Evolutionary conservation across 2,797 vertebrate species (phyloP), one percentile per base, ranked within the genome.

Genomic region (Cossypha polioptera): DNA sequence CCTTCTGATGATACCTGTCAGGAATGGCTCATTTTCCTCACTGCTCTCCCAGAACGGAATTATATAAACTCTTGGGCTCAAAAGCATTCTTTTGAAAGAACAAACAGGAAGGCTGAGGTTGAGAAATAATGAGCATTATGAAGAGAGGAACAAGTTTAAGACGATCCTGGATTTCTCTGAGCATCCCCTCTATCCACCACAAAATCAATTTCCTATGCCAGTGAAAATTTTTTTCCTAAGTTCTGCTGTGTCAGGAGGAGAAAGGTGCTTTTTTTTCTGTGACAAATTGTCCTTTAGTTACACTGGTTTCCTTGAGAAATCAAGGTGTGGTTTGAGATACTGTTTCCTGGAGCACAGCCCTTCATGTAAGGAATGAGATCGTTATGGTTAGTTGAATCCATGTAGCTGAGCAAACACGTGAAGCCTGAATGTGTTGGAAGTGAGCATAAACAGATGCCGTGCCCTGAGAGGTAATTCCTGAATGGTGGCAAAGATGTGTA

Each of bases 391-490:
- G 73, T 57, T 78, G 73, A 77, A 48, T 21, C 8, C 3, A 0
- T 1, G 2, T 73, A 61, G 48, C 74, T 85, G 68, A 89, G 63
- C 33, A 85, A 94, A 89, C 59, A 55, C 0, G 0, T 53, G 59
- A 72, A 33, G 42, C 33, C 38, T 28, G 71, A 67, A 50, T 59
- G 59, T 67, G 29, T 47, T 92, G 86, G 28, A 74, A 85, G 42
- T 95, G 61, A 85, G 77, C 47, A 53, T 87, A 80, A 92, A 92
- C 75, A 96, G 67, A 93, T 91, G 83, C 83, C 35, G 38, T 85
- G 91, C 92, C 92, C 86, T 62, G 68, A 86, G 87, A 94, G 93
- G 59, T 91, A 92, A 81, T 95, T 95, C 50, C 42, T 77, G 18
- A 88, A 33, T 40, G 25, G 78, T 94, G 53, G 72, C 72, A 96